phyloP scores from a whole-genome alignment of 2,113 vertebrate genomes.

The Alces alces region DNA sequence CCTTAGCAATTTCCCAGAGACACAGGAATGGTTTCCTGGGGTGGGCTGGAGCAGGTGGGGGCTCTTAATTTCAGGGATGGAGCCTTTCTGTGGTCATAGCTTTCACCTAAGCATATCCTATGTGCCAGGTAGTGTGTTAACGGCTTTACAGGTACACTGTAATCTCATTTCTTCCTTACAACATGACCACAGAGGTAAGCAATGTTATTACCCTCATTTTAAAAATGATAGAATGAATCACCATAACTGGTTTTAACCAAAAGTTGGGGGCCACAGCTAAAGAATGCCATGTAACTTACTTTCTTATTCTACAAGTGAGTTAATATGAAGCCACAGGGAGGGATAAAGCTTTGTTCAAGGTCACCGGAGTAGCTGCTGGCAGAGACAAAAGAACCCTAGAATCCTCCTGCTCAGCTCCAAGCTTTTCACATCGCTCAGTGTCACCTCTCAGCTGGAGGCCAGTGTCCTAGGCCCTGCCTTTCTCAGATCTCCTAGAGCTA shows the following conservation, averaged over 20 bases:
- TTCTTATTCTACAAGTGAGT: not conserved
- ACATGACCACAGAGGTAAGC: not conserved
- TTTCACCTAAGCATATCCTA: not conserved
- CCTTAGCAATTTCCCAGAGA: not conserved
- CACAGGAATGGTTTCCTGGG: not conserved
- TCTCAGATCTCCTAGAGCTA: not conserved
- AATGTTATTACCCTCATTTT: not conserved
- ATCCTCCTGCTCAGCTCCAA: not conserved
- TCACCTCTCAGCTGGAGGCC: not conserved
- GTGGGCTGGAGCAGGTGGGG: not conserved
- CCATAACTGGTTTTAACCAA: not conserved
- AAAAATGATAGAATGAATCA: not conserved
- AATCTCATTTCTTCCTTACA: not conserved
- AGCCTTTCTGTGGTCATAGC: not conserved
- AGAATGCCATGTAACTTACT: not conserved
- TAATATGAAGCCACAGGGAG: not conserved
- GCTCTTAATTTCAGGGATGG: not conserved
- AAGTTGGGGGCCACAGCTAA: not conserved
- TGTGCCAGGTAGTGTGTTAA: not conserved
- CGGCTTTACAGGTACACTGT: not conserved
- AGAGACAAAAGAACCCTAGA: not conserved
- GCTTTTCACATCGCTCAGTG: not conserved
- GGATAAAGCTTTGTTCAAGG: not conserved
- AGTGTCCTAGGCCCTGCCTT: not conserved
- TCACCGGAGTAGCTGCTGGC: not conserved